These are phyloP conservation scores for Drosophila fungiperda DNA, from an alignment of 2,888 invertebrate genomes.

Conservation along the genomic window DNA sequence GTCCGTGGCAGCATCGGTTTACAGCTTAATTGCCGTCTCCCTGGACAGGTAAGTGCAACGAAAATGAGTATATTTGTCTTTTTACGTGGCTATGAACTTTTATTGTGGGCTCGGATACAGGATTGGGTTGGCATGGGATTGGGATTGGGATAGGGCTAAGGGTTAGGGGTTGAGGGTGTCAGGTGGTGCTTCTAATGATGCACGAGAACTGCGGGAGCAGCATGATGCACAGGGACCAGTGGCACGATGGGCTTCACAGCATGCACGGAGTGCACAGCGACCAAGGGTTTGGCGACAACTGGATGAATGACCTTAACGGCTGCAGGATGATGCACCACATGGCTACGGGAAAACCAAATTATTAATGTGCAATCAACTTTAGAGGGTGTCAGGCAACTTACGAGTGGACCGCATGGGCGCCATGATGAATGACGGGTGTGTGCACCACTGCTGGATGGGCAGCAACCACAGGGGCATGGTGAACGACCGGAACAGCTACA, in stretches of 20 bases:
- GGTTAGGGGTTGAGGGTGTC: not conserved
- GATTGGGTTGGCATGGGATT: not conserved
- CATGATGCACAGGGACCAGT: slow-evolving; percentile 83
- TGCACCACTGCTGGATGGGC: slow-evolving; percentile 73
- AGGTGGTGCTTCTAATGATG: slow-evolving; percentile 74
- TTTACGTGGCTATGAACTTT: slow-evolving; percentile 67
- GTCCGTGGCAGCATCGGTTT: slow-evolving; percentile 97
- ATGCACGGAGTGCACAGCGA: slow-evolving; percentile 66
- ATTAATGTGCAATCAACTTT: slow-evolving; percentile 1
- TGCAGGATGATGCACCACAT: slow-evolving; percentile 84
- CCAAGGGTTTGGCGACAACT: slow-evolving; percentile 76
- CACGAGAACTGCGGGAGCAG: slow-evolving; percentile 80
- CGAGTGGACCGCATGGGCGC: slow-evolving; percentile 82
- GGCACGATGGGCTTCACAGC: slow-evolving; percentile 75
- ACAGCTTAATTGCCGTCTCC: slow-evolving; percentile 97
- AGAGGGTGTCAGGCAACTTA: slow-evolving; percentile 51
- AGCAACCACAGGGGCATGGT: slow-evolving; percentile 53
- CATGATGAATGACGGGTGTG: slow-evolving; percentile 78
- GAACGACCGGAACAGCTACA: slow-evolving; percentile 83
- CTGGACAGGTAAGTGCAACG: slow-evolving; percentile 91
- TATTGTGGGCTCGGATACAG: slow-evolving; percentile 54
- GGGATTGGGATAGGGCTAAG: slow-evolving; percentile 11
- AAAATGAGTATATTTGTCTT: slow-evolving; percentile 17
- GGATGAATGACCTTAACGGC: slow-evolving; percentile 82
- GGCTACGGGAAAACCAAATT: slow-evolving; percentile 49